A percentile compares a stretch with the other conserved stretches of the same genome.
These are phyloP conservation scores for Hofmannophila pseudospretella DNA, from an alignment of 2,888 invertebrate species.

Conservation along the genomic window DNA sequence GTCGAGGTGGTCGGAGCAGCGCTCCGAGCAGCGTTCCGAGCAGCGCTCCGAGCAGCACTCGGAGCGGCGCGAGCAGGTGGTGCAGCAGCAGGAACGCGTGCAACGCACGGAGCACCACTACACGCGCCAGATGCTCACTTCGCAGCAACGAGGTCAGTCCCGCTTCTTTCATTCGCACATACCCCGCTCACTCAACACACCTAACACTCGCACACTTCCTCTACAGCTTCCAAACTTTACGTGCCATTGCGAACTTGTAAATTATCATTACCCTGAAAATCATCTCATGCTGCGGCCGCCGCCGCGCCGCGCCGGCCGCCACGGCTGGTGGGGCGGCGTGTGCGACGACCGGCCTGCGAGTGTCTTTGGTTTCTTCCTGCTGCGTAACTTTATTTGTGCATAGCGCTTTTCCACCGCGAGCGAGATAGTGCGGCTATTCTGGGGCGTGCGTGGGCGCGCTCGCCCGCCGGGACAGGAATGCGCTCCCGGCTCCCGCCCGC, in stretches of 20 bases:
- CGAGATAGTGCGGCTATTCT: slow-evolving; percentile 67
- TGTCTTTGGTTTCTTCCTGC: slow-evolving; percentile 58
- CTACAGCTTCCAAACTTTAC: slow-evolving; percentile 15
- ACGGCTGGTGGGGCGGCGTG: slow-evolving; percentile 18
- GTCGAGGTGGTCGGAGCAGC: slow-evolving; percentile 73
- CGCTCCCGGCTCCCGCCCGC: slow-evolving; percentile 23
- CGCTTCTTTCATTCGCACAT: slow-evolving; percentile 6
- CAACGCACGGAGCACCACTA: slow-evolving; percentile 85
- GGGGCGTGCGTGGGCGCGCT: slow-evolving; percentile 44
- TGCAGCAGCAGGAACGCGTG: slow-evolving; percentile 71
- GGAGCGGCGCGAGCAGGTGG: slow-evolving; percentile 58
- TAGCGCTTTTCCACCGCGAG: slow-evolving; percentile 65
- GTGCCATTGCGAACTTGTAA: slow-evolving; percentile 38
- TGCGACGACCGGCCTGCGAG: slow-evolving; percentile 45
- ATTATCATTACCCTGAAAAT: slow-evolving; percentile 26
- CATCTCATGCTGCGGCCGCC: slow-evolving; percentile 17
- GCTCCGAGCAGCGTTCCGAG: slow-evolving; percentile 57
- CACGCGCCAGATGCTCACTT: slow-evolving; percentile 86
- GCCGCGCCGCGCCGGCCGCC: slow-evolving; percentile 21
- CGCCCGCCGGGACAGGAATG: slow-evolving; percentile 32
- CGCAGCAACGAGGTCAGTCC: slow-evolving; percentile 83
- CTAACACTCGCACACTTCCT: slow-evolving; percentile 12
- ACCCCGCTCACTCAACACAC: slow-evolving; percentile 10
- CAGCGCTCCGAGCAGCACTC: slow-evolving; percentile 72
- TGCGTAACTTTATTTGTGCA: slow-evolving; percentile 69